Percentiles rank a stretch among this genome's conserved stretches.
Conservation (phyloP, 2,797 vertebrate species). For the Adrianichthys oophorus region DNA sequence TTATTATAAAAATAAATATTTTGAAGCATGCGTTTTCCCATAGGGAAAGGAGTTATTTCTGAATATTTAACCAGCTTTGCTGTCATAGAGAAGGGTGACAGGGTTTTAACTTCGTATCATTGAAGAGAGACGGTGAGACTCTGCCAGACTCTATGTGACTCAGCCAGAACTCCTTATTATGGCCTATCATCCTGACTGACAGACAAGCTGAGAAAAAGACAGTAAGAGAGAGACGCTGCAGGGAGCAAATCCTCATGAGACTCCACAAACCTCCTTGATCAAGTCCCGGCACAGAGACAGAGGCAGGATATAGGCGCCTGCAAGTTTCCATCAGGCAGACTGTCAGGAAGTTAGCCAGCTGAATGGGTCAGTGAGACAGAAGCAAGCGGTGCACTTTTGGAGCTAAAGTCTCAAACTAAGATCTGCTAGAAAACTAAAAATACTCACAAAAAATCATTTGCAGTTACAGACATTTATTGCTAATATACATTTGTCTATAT, state of each 20-base stretch:
- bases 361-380: not conserved
- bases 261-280: conserved; percentile 26
- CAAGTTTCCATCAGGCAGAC: conserved; percentile 15
- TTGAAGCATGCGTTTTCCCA: conserved; percentile 14
- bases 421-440: not conserved
- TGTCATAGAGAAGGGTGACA: conserved; percentile 48
- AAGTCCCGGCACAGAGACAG: conserved; percentile 20
- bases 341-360: conserved; percentile 5
- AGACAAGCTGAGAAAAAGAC: conserved; percentile 27
- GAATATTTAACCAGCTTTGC: conserved; percentile 32
- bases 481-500: not conserved
- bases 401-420: not conserved
- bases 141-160: conserved; percentile 40
- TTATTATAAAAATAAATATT: conserved; percentile 8
- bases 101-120: conserved; percentile 52
- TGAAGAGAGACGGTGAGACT: conserved; percentile 24
- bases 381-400: not conserved
- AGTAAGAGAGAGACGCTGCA: conserved; percentile 21
- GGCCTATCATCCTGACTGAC: conserved; percentile 40
- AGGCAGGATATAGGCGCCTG: conserved; percentile 14
- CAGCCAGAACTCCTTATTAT: conserved; percentile 28
- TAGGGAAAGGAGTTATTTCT: conserved; percentile 48
- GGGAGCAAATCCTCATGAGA: conserved; percentile 43
- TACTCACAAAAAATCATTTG: not conserved
- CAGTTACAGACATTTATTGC: not conserved